Conservation (phyloP, 2,113 vertebrate genomes). For the Melanostigma gelatinosum region DNA sequence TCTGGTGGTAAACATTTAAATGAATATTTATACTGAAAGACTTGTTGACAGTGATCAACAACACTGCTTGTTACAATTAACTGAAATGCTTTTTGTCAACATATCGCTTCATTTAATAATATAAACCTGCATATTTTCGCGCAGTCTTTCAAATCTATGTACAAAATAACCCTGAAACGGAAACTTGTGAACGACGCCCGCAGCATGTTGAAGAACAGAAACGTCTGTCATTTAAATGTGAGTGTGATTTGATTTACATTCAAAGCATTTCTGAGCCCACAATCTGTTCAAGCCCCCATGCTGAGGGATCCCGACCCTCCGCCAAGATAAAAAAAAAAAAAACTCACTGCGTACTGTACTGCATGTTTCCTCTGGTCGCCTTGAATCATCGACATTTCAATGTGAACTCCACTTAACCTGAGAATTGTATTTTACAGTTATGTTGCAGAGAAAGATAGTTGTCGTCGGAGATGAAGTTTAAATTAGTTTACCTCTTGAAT, state of each 20-base stretch:
- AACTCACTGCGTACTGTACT: conserved; percentile 61
- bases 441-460: conserved; percentile 40
- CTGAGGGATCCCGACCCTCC: background rate
- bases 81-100: conserved; percentile 21
- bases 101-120: conserved; percentile 20
- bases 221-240: conserved; percentile 44
- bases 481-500: conserved; percentile 71
- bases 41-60: background rate
- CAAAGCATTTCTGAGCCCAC: conserved; percentile 62
- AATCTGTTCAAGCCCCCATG: background rate
- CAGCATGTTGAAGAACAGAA: conserved; percentile 55
- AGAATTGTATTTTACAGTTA: conserved; percentile 49
- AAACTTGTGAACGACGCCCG: background rate
- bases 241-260: conserved; percentile 16
- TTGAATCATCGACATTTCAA: conserved; percentile 56
- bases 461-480: conserved; percentile 33
- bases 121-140: conserved; percentile 41
- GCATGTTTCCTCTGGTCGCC: conserved; percentile 68
- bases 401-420: conserved; percentile 52
- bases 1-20: conserved; percentile 7
- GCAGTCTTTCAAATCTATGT: conserved; percentile 22
- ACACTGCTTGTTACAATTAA: conserved; percentile 36
- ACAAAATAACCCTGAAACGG: background rate
- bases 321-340: conserved; percentile 27
- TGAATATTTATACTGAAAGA: conserved; percentile 38